These are phyloP conservation scores for Aplodontia rufa DNA, from an alignment of 2,113 vertebrate species.

Conservation along the genomic window DNA sequence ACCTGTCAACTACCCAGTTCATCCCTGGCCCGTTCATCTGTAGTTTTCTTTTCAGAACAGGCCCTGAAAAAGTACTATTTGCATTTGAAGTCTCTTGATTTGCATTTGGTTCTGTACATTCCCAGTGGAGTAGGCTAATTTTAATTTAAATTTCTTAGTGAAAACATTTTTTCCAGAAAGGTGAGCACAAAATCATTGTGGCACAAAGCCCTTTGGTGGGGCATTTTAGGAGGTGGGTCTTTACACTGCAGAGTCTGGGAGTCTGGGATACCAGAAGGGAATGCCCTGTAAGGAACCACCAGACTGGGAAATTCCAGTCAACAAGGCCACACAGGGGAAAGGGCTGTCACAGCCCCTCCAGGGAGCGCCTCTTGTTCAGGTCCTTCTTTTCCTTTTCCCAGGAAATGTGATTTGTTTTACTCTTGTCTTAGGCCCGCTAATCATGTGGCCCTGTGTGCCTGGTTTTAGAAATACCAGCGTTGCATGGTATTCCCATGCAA, in stretches of 20 bases:
- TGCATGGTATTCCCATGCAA: not conserved
- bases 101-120: conserved; percentile 82
- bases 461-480: conserved; percentile 15
- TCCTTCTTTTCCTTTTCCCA: conserved; percentile 52
- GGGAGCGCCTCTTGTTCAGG: conserved; percentile 1
- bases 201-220: conserved; percentile 77
- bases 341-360: conserved; percentile 17
- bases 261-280: conserved; percentile 71
- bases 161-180: conserved; percentile 86
- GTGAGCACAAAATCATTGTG: conserved; percentile 84
- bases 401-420: conserved; percentile 33
- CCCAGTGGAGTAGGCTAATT: conserved; percentile 78
- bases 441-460: not conserved
- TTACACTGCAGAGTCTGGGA: conserved; percentile 63
- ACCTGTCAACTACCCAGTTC: conserved; percentile 74
- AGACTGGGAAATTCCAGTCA: conserved; percentile 46
- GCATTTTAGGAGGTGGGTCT: conserved; percentile 61
- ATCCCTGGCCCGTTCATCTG: conserved; percentile 79
- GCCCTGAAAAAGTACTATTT: conserved; percentile 82
- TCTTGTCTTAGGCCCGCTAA: not conserved
- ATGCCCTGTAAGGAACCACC: not conserved
- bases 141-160: conserved; percentile 84
- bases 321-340: not conserved
- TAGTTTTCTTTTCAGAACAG: conserved; percentile 81
- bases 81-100: conserved; percentile 85